Conservation (phyloP, 2,113 vertebrate species). For the Orycteropus afer region DNA sequence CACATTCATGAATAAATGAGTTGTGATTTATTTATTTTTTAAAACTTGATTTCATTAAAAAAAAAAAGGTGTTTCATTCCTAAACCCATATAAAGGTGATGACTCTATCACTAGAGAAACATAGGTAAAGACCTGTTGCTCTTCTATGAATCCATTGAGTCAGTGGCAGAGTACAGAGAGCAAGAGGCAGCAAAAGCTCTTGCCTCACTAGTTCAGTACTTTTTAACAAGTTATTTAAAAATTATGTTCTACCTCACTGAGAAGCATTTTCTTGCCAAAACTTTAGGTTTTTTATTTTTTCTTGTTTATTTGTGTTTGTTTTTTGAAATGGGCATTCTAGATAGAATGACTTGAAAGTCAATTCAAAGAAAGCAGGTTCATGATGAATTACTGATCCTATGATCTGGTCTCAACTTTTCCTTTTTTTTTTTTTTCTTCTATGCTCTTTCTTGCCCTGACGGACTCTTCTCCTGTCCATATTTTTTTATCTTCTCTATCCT, state of each 20-base stretch:
- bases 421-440: neutral
- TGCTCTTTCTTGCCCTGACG: neutral
- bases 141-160: neutral
- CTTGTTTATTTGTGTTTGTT: neutral
- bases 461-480: neutral
- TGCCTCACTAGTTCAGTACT: neutral
- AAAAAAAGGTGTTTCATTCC: neutral
- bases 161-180: neutral
- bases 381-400: neutral
- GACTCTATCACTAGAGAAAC: neutral
- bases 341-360: constrained; percentile 14
- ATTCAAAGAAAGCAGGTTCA: neutral
- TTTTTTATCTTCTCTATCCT: neutral
- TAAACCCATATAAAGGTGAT: neutral
- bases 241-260: neutral
- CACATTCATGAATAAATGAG: neutral
- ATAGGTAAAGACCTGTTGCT: neutral
- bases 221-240: constrained; percentile 17
- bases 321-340: neutral
- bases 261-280: neutral
- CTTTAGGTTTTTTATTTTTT: neutral
- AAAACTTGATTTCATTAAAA: neutral
- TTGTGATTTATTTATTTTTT: neutral
- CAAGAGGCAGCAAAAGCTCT: neutral
- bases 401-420: neutral